Percentiles rank a stretch among this genome's conserved stretches.
Conservation (phyloP, 2,113 vertebrate species). For the Bubo scandiacus region DNA sequence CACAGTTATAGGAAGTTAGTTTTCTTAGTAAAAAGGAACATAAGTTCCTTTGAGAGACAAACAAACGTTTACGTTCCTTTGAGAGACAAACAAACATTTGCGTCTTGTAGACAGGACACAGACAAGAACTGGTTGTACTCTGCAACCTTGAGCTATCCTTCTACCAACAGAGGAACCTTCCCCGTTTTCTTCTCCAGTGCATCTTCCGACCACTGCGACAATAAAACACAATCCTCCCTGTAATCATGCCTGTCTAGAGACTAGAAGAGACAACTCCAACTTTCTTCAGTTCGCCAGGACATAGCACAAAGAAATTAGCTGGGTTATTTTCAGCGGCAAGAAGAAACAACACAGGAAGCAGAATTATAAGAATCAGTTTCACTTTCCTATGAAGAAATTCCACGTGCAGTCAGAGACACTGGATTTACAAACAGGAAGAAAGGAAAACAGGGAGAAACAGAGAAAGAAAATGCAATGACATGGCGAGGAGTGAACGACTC, state of each 20-base stretch:
- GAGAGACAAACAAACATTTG: background rate
- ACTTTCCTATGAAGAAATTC: slow-evolving; percentile 12
- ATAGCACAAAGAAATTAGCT: background rate
- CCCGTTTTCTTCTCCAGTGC: background rate
- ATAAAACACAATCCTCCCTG: background rate
- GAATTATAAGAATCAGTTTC: slow-evolving; percentile 4
- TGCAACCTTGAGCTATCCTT: background rate
- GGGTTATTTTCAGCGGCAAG: background rate
- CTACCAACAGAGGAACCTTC: background rate
- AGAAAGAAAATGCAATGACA: background rate
- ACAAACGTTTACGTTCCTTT: background rate
- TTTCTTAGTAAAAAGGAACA: slow-evolving; percentile 13
- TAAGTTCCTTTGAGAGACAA: background rate
- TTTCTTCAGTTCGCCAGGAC: background rate
- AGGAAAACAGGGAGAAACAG: background rate
- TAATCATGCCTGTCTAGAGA: background rate
- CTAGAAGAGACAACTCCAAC: background rate
- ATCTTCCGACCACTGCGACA: background rate
- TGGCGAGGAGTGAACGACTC: accelerated
- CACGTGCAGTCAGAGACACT: background rate
- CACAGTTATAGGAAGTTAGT: background rate
- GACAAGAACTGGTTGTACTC: background rate
- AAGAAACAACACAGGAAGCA: slow-evolving; percentile 12
- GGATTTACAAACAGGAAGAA: background rate
- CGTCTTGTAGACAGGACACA: background rate